These are phyloP conservation scores for Callyntrura guangdongensis DNA, from an alignment of 2,888 invertebrate species.

Conservation along the genomic window DNA sequence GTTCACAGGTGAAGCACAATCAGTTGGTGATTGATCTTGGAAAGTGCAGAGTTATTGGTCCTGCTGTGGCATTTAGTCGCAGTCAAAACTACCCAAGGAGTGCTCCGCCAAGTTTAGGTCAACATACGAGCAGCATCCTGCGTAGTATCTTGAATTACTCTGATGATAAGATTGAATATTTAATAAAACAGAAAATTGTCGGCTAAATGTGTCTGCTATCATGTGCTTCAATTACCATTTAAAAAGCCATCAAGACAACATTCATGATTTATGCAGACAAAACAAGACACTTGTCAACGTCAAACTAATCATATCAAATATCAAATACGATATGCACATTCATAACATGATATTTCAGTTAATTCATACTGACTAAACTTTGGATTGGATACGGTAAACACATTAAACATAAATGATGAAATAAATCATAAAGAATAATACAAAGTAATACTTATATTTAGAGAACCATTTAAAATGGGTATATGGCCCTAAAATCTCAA, in stretches of 20 bases:
- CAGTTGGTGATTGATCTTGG: constrained; percentile 89
- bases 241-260: constrained; percentile 42
- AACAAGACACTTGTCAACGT: constrained; percentile 39
- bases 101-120: constrained; percentile 94
- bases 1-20: constrained; percentile 81
- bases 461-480: too few species aligned
- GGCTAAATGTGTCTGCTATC: constrained; percentile 73
- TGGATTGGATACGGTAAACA: too few species aligned
- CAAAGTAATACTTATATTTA: too few species aligned
- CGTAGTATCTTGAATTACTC: constrained; percentile 89
- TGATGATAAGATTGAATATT: constrained; percentile 88
- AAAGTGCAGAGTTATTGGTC: constrained; percentile 92
- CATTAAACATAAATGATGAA: too few species aligned
- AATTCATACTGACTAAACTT: too few species aligned
- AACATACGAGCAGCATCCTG: constrained; percentile 94
- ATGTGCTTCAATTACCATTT: background rate
- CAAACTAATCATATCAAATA: constrained; percentile 17
- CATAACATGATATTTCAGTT: too few species aligned
- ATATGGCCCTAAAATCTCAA: too few species aligned
- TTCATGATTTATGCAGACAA: constrained; percentile 40
- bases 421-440: too few species aligned
- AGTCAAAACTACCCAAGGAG: constrained; percentile 90
- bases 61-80: constrained; percentile 93
- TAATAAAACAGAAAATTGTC: constrained; percentile 87
- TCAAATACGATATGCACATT: background rate